These are phyloP conservation scores for Alectura lathami DNA, from an alignment of 2,113 vertebrate species.

Conservation along the genomic window DNA sequence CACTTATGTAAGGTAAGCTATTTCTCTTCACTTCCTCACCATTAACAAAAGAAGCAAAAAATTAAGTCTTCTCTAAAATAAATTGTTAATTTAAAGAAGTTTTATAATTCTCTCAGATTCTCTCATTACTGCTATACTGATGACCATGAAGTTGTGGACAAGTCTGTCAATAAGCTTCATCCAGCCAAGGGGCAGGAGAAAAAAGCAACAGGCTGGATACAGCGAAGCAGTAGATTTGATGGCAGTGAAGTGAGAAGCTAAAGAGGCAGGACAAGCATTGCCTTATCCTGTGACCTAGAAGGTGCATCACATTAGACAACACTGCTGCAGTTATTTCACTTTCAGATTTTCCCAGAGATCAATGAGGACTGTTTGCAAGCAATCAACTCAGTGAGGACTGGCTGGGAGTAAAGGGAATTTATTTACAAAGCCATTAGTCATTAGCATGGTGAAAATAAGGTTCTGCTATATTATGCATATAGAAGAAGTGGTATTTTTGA, in stretches of 20 bases:
- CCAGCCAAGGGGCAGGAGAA: not conserved
- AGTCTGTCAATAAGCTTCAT: not conserved
- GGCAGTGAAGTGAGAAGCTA: not conserved
- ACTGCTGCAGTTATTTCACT: not conserved
- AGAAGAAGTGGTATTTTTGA: fast-evolving
- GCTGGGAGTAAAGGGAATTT: not conserved
- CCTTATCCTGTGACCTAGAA: not conserved
- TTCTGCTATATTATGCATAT: fast-evolving
- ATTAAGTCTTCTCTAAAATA: not conserved
- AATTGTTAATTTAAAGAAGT: not conserved
- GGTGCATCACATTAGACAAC: not conserved
- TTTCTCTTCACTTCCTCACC: fast-evolving
- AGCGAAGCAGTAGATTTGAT: not conserved
- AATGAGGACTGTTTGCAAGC: not conserved
- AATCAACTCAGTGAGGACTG: not conserved
- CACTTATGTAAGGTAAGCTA: fast-evolving
- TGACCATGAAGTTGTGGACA: not conserved
- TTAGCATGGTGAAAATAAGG: not conserved
- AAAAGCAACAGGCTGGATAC: not conserved
- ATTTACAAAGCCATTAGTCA: not conserved
- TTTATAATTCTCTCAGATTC: not conserved
- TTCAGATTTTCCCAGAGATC: not conserved
- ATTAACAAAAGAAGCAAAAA: not conserved
- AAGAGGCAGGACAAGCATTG: not conserved
- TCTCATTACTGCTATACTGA: not conserved